Evolutionary conservation across 2,113 vertebrate genomes (phyloP), one percentile per base, ranked within the genome.

Genomic region (Hypocryptadius cinnamomeus): DNA sequence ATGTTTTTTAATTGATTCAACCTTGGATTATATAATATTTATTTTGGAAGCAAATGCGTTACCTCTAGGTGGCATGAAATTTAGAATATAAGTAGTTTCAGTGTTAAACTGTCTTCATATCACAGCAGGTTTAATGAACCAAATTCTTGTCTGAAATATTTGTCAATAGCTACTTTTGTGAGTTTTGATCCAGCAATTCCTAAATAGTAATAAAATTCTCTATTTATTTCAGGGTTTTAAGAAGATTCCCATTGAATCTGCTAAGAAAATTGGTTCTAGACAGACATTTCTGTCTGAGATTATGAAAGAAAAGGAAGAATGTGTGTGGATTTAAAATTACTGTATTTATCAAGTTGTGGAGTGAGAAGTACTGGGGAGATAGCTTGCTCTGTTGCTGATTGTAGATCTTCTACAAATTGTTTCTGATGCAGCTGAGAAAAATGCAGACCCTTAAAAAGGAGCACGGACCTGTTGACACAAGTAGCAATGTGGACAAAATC

Each of bases 391-490:
- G 66, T 89, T 89, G 60, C 40, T 33, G 45, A 13, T 39, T 78
- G 51, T 45, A 92, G 72, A 78, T 89, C 73, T 94, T 71, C 68
- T 73, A 53, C 65, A 87, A 94, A 66, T 73, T 60, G 78, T 77
- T 91, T 97, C 98, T 97, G 94, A 98, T 98, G 98, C 98, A 98
- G 97, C 96, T 98, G 94, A 97, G 97, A 65, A 98, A 97, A 92
- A 99, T 99, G 99, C 99, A 99, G 97, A 97, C 98, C 88, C 96
- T 99, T 94, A 99, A 99, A 96, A 98, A 98, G 95, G 99, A 99
- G 93, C 96, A 98, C 30, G 96, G 98, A 72, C 96, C 97, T 54
- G 94, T 95, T 74, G 98, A 98, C 68, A 70, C 97, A 48, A 96
- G 97, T 40, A 98, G 97, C 95, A 94, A 88, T 20, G 97, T 95